These are phyloP conservation scores for Bucco capensis DNA, from an alignment of 2,113 vertebrate genomes.

Conservation along the genomic window DNA sequence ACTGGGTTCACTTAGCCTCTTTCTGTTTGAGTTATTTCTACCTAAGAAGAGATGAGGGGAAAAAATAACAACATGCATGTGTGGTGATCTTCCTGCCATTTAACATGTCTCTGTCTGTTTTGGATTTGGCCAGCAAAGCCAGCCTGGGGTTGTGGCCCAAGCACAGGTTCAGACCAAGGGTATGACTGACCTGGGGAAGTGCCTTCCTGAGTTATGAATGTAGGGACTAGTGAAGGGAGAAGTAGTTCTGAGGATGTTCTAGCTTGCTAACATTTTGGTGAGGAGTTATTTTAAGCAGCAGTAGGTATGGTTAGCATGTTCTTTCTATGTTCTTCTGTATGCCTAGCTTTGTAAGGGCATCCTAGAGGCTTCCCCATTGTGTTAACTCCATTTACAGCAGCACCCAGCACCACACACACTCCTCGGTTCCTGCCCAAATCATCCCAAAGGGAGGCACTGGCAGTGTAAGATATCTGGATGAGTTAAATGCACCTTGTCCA, in stretches of 20 bases:
- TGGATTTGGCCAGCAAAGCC: not conserved
- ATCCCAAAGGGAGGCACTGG: not conserved
- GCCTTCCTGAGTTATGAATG: not conserved
- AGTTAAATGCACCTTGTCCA: not conserved
- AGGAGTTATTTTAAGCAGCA: not conserved
- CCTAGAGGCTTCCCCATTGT: not conserved
- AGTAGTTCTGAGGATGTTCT: not conserved
- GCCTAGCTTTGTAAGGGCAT: not conserved
- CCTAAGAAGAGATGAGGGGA: not conserved
- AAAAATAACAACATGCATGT: not conserved
- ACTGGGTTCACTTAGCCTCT: not conserved
- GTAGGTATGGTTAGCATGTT: not conserved
- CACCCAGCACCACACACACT: fast-evolving
- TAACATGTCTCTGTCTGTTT: not conserved
- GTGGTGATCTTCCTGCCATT: not conserved
- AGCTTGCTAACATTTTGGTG: not conserved
- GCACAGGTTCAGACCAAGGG: not conserved
- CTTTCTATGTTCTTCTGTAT: not conserved
- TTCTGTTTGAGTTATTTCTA: not conserved
- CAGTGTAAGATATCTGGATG: not conserved
- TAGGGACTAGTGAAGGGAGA: fast-evolving
- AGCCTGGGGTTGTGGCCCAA: not conserved
- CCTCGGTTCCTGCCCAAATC: not conserved
- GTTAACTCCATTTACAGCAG: not conserved
- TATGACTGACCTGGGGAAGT: not conserved